phyloP scores from a whole-genome alignment of 2,888 invertebrate genomes.

The Smittia sp. region DNA sequence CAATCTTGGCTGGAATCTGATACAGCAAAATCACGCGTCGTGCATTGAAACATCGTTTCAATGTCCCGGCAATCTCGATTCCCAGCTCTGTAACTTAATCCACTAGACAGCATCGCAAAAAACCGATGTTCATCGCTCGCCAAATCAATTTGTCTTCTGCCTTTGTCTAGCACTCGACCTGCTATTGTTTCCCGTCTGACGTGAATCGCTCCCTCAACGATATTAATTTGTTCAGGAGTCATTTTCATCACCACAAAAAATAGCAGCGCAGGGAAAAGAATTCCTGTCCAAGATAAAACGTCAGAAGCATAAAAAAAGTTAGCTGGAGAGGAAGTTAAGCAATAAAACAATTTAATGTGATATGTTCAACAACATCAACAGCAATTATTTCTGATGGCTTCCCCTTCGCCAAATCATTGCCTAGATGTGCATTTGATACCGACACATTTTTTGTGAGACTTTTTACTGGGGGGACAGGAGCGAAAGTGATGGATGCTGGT shows the following conservation, averaged over 20 bases:
- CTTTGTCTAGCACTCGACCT: background rate
- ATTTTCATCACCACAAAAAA: conserved; percentile 33
- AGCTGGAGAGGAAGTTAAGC: conserved; percentile 15
- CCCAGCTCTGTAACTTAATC: background rate
- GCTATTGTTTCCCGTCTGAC: background rate
- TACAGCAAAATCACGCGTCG: too few relatives aligned
- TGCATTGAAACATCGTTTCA: too few relatives aligned
- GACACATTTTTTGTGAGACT: conserved; percentile 14
- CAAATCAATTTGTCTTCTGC: conserved; percentile 15
- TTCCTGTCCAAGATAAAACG: background rate
- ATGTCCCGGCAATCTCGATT: background rate
- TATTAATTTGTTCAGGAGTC: conserved; percentile 26
- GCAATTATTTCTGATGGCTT: conserved; percentile 40
- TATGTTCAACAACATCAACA: conserved; percentile 41
- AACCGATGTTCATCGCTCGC: background rate
- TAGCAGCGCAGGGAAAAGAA: background rate
- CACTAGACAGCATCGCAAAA: background rate
- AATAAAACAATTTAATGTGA: conserved; percentile 41
- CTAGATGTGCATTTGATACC: conserved; percentile 31
- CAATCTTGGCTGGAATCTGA: too few relatives aligned
- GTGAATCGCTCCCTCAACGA: conserved; percentile 21
- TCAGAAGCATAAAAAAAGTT: conserved; percentile 14
- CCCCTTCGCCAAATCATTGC: conserved; percentile 7
- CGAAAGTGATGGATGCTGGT: conserved; percentile 2
- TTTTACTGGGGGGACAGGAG: background rate